Base-by-base conservation (phyloP, 2,797 vertebrate genomes). In the Steatocranus sp. region DNA sequence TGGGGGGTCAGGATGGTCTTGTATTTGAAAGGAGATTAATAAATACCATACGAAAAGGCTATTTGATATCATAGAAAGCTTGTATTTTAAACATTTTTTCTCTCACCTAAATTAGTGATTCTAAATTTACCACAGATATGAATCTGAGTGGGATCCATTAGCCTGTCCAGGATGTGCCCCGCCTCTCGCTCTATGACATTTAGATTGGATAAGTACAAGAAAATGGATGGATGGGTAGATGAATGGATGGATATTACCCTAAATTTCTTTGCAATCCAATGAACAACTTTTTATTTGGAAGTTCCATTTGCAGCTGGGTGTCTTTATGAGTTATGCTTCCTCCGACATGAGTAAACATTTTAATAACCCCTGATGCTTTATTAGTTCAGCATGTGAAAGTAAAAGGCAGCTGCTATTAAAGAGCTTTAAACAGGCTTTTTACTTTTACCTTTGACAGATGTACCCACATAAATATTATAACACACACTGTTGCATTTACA, bases 351-450 rank as follows among this genome's bases (percentile, higher is more conserved):
- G 81, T 88, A 91, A 94, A 94, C 86, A 87, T 89, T 90, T 94
- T 91, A 92, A 95, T 86, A 88, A 91, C 82, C 87, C 81, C 81
- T 53, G 84, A 90, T 86, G 76, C 86, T 94, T 95, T 94, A 93
- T 94, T 92, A 89, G 86, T 93, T 81, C 89, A 93, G 85, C 83
- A 92, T 92, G 89, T 89, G 88, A 89, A 90, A 78, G 82, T 89
- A 84, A 84, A 86, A 74, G 89, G 84, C 82, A 83, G 87, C 76
- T 85, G 82, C 88, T 91, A 83, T 90, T 93, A 92, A 92, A 91
- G 61, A 78, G 77, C 78, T 91, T 92, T 90, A 91, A 92, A 91
- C 88, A 76, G 73, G 79, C 78, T 84, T 87, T 93, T 93, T 90
- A 91, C 86, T 82, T 87, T 87, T 88, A 87, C 83, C 78, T 92